These are phyloP conservation scores for Penaeus indicus DNA, from an alignment of 1,140 invertebrate species.

Conservation along the genomic window DNA sequence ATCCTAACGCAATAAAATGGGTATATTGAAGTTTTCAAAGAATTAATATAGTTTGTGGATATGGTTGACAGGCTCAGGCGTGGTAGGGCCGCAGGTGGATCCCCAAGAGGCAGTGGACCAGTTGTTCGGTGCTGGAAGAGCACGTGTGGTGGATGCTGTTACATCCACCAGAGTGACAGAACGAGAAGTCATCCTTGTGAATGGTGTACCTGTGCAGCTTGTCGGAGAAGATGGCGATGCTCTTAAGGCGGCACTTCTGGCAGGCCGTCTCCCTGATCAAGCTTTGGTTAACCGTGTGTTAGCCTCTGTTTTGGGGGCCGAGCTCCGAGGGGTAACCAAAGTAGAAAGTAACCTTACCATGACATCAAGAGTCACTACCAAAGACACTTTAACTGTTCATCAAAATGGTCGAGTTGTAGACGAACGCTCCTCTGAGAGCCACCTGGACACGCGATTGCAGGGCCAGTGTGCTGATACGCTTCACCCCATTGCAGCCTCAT, in stretches of 20 bases:
- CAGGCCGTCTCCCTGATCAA: conserved; percentile 78
- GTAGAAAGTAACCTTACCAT: conserved; percentile 81
- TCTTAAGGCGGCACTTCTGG: conserved; percentile 79
- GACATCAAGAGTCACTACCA: conserved; percentile 80
- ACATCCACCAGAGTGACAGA: conserved; percentile 81
- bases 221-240: conserved; percentile 80
- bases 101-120: conserved; percentile 84
- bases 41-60: not conserved
- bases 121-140: conserved; percentile 80
- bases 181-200: conserved; percentile 82
- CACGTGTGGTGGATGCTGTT: conserved; percentile 82
- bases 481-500: not conserved
- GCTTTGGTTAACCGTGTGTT: conserved; percentile 81
- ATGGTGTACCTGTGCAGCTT: conserved; percentile 80
- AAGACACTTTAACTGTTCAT: conserved; percentile 81
- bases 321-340: conserved; percentile 59
- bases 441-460: conserved; percentile 72
- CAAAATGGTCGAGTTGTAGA: conserved; percentile 80
- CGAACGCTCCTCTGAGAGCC: conserved; percentile 80
- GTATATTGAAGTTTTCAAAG: not conserved
- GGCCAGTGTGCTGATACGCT: conserved; percentile 50
- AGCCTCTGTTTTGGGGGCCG: conserved; percentile 67
- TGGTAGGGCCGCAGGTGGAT: conserved; percentile 69
- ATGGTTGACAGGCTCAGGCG: conserved; percentile 43
- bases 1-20: not conserved